Evolutionary conservation across 2,113 vertebrate species (phyloP), one percentile per base, ranked within the genome.

Genomic region (Engystomops pustulosus): DNA sequence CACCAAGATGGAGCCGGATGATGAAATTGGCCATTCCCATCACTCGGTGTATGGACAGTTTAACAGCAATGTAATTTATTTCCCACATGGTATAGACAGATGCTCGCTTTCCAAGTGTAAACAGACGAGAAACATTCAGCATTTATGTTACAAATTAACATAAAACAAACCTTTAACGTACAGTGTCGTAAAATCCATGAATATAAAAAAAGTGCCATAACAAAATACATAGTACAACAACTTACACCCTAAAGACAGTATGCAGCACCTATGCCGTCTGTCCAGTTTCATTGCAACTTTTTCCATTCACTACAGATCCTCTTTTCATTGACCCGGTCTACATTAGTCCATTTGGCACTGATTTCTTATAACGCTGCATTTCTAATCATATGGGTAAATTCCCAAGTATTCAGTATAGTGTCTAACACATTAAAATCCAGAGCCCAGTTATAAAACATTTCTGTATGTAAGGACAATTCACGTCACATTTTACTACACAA

Each of bases 401-500:
- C 38, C 58, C 23, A 44, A 5, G 36, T 80, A 45, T 47, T 17
- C 36, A 45, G 55, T 23, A 27, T 58, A 47, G 27, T 30, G 38
- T 58, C 30, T 38, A 58, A 20, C 62, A 80, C 58, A 47, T 45
- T 32, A 30, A 80, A 65, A 67, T 67, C 38, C 41, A 30, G 25
- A 68, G 17, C 10, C 18, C 44, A 23, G 36, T 69, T 34, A 80
- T 68, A 68, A 80, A 80, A 49, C 27, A 80, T 51, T 18, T 17
- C 62, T 4, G 44, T 69, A 34, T 51, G 62, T 69, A 68, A 69
- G 49, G 62, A 68, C 44, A 69, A 69, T 25, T 69, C 60, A 51
- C 18, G 44, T 68, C 62, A 81, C 53, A 60, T 83, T 83, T 83
- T 75, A 58, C 81, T 47, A 67, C 47, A 68, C 32, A 25, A 70